These are phyloP conservation scores for Psittacula derbiana DNA, from an alignment of 2,797 vertebrate species.

Conservation along the genomic window DNA sequence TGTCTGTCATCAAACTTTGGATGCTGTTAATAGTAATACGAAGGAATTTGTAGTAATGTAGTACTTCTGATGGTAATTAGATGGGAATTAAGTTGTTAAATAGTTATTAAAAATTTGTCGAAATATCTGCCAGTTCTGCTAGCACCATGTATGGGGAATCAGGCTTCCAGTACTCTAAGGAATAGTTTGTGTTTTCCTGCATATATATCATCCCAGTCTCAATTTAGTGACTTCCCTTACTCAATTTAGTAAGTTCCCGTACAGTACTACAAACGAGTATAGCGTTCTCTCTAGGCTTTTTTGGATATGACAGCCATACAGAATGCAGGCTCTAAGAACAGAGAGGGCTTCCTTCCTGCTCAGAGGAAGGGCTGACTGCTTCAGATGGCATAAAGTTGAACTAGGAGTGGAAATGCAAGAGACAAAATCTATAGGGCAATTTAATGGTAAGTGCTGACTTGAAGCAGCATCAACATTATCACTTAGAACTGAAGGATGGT, in stretches of 20 bases:
- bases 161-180: background rate
- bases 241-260: background rate
- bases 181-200: background rate
- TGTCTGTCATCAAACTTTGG: background rate
- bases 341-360: background rate
- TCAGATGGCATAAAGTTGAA: background rate
- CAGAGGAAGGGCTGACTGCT: background rate
- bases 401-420: background rate
- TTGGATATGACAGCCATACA: background rate
- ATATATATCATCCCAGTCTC: background rate
- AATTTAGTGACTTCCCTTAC: background rate
- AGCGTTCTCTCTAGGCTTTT: background rate
- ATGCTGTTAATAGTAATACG: background rate
- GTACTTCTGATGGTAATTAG: background rate
- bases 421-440: background rate
- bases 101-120: background rate
- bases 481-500: background rate
- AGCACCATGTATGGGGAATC: background rate
- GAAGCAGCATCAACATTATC: background rate
- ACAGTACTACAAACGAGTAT: background rate
- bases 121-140: background rate
- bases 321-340: background rate
- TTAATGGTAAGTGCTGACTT: background rate
- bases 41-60: background rate
- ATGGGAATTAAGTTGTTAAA: background rate